Evolutionary conservation across 2,888 invertebrate genomes (phyloP).

Genomic region (Cylindroiulus punctatus): DNA sequence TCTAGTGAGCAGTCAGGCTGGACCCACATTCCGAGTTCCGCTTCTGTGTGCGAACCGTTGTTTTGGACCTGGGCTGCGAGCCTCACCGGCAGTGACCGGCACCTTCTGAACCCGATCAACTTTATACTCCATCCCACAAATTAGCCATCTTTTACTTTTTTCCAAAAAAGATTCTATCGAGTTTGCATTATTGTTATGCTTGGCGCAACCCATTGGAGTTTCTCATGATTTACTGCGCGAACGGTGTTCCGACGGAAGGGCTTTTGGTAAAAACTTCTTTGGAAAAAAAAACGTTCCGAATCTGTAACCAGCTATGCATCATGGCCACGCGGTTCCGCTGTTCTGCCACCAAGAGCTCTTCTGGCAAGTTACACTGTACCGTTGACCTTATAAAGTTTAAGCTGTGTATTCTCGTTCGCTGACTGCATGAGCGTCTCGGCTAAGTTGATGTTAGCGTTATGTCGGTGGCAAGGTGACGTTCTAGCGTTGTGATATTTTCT

Average conservation of each 20-base stretch:
- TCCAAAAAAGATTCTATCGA: background rate
- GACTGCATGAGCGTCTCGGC: background rate
- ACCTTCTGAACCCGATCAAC: background rate
- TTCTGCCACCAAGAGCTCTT: background rate
- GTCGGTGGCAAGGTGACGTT: background rate
- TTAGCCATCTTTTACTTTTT: background rate
- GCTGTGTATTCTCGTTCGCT: background rate
- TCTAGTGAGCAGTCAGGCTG: background rate
- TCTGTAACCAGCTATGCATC: no score
- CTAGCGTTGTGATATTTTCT: constrained; percentile 30
- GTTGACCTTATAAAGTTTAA: background rate
- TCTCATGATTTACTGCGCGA: background rate
- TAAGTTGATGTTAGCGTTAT: background rate
- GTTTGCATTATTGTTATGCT: background rate
- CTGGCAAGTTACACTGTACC: background rate
- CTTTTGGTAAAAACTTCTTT: no score
- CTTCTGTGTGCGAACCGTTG: background rate
- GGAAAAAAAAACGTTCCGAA: no score
- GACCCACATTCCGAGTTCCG: background rate
- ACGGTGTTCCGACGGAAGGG: no score
- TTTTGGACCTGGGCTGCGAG: background rate
- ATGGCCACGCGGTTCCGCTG: background rate
- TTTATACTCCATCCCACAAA: background rate
- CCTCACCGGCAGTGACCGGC: background rate
- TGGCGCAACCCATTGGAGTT: background rate